Evolutionary conservation across 2,888 invertebrate species (phyloP).

Genomic region (Pimpla rufipes): DNA sequence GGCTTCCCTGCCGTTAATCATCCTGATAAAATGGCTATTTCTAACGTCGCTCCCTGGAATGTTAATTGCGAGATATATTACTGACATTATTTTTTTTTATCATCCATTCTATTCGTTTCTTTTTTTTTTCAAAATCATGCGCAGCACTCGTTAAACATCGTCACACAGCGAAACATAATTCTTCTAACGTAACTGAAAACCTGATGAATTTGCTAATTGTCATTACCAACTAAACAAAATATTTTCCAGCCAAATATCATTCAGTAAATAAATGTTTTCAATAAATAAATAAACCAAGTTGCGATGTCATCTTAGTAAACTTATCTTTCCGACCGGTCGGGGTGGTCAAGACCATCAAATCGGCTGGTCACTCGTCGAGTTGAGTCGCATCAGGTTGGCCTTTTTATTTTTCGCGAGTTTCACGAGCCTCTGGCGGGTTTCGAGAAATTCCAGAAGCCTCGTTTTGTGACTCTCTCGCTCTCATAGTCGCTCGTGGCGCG

Average conservation of each 20-base stretch:
- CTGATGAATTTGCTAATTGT: too few species aligned
- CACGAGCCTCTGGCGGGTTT: constrained; percentile 70
- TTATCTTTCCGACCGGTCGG: too few species aligned
- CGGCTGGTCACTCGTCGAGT: constrained; percentile 50
- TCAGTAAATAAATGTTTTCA: too few species aligned
- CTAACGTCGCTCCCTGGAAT: neutral
- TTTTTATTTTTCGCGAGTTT: constrained; percentile 55
- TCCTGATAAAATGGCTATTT: constrained; percentile 3
- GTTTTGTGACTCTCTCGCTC: constrained; percentile 52
- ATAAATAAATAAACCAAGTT: neutral
- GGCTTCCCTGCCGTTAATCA: neutral
- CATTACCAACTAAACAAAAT: too few species aligned
- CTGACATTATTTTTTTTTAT: neutral
- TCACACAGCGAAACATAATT: neutral
- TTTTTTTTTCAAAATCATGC: neutral
- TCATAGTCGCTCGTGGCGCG: too few species aligned
- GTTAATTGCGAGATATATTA: neutral
- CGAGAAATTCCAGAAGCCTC: constrained; percentile 74
- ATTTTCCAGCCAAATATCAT: too few species aligned
- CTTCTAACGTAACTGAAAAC: too few species aligned
- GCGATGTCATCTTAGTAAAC: too few species aligned
- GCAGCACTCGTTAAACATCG: neutral
- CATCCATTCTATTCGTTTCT: neutral
- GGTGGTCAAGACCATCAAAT: too few species aligned
- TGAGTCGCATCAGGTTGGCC: constrained; percentile 66